Percentiles rank a stretch among this genome's conserved stretches.
Conservation (phyloP, 2,888 invertebrate genomes). For the Thelaira solivaga region DNA sequence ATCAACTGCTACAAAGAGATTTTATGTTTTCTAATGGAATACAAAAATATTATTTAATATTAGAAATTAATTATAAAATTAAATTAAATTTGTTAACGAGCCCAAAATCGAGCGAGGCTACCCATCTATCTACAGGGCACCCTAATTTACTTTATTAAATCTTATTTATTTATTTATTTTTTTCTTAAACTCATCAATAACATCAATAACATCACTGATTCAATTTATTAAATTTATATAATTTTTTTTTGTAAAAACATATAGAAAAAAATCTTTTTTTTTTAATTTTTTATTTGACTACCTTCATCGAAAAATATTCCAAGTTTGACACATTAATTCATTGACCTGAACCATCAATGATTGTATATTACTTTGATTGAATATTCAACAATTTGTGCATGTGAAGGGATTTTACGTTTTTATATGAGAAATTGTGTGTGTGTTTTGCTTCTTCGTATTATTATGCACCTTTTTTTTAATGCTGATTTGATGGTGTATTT, state of each 20-base stretch:
- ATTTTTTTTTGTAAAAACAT: background rate
- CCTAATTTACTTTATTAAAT: too few relatives aligned
- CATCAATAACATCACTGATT: conserved; percentile 33
- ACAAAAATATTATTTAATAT: too few relatives aligned
- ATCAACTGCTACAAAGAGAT: too few relatives aligned
- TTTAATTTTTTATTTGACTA: background rate
- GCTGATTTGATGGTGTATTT: background rate
- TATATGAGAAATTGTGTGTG: background rate
- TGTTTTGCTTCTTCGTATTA: background rate
- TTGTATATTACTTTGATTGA: conserved; percentile 55
- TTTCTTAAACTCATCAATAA: too few relatives aligned
- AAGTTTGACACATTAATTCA: conserved; percentile 57
- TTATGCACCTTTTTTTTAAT: background rate
- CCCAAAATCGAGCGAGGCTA: too few relatives aligned
- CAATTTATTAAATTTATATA: conserved; percentile 26
- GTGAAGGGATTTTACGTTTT: conserved; percentile 1
- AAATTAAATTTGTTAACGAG: too few relatives aligned
- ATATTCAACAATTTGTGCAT: conserved; percentile 60
- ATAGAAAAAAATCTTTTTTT: background rate
- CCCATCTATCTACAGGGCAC: too few relatives aligned
- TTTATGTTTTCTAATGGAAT: too few relatives aligned
- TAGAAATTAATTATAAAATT: too few relatives aligned
- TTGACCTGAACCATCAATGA: conserved; percentile 57
- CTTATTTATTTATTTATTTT: too few relatives aligned
- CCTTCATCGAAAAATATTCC: conserved; percentile 28